Base-by-base conservation (phyloP, 2,113 vertebrate genomes). In the Psilopogon haemacephalus region DNA sequence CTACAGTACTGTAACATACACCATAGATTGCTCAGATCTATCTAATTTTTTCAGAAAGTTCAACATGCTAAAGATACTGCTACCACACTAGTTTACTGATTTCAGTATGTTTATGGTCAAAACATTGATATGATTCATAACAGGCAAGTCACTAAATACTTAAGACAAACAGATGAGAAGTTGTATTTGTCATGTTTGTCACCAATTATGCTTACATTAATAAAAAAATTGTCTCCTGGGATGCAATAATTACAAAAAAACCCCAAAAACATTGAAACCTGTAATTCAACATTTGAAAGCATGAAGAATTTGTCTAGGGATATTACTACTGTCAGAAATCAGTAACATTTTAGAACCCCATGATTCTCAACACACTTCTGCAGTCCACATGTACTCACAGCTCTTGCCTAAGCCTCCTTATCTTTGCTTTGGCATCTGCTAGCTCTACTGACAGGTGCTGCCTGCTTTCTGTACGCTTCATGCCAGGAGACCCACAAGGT, bases 381-480 rank as follows among this genome's bases (percentile, higher is more conserved):
- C 33, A 65, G 44, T 80, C 56, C 88, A 37, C 6, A 3, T 75
- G 65, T 95, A 99, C 99, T 99, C 97, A 99, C 99, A 99, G 97
- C 96, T 99, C 99, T 95, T 99, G 99, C 42, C 99, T 98, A 50
- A 99, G 98, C 69, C 99, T 97, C 91, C 99, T 97, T 94, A 99
- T 99, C 96, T 98, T 99, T 86, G 99, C 99, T 95, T 99, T 99
- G 95, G 99, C 99, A 56, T 99, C 99, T 16, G 99, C 99, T 55
- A 99, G 90, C 97, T 99, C 99, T 89, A 99, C 99, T 2, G 99
- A 99, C 59, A 99, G 98, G 96, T 99, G 99, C 89, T 99, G 99
- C 30, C 99, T 97, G 97, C 99, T 99, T 93, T 99, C 99, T 0
- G 99, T 99, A 92, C 98, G 98, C 63, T 98, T 98, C 98, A 99